Percentiles rank a stretch among this genome's conserved stretches.
Evolutionary conservation across 2,797 vertebrate genomes (phyloP).

Genomic region (Parambassis ranga): DNA sequence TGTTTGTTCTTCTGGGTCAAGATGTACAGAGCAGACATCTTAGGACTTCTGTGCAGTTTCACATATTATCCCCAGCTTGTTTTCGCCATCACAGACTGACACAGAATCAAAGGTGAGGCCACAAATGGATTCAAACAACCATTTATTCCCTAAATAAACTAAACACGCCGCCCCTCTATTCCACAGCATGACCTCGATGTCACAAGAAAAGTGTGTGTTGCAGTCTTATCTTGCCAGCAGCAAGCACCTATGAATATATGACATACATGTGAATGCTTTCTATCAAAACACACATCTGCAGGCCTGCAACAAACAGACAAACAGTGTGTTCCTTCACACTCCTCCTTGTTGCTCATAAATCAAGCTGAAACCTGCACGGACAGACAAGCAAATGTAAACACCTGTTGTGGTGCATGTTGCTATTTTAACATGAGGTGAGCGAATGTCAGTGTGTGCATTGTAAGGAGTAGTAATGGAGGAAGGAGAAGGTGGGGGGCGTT

Average conservation of each 20-base stretch:
- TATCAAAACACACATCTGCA: slow-evolving; percentile 29
- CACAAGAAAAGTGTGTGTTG: neutral
- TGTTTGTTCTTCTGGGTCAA: slow-evolving; percentile 16
- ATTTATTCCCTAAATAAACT: too few relatives aligned
- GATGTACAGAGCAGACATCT: neutral
- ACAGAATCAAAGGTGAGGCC: neutral
- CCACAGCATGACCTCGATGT: neutral
- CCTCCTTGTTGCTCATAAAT: slow-evolving; percentile 68
- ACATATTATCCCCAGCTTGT: neutral
- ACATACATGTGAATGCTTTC: neutral
- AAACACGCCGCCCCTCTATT: too few relatives aligned
- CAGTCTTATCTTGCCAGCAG: neutral
- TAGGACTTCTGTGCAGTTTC: neutral
- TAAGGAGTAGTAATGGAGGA: slow-evolving; percentile 31
- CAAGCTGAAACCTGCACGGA: slow-evolving; percentile 64
- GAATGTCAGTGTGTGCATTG: slow-evolving; percentile 21
- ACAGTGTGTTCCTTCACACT: slow-evolving; percentile 65
- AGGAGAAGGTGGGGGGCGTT: neutral
- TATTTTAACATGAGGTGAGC: slow-evolving; percentile 39
- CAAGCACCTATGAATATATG: neutral
- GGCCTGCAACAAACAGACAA: slow-evolving; percentile 54
- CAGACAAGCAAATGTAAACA: slow-evolving; percentile 69
- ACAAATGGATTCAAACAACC: too few relatives aligned
- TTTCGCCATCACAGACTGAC: neutral
- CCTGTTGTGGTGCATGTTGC: slow-evolving; percentile 72